Percentiles rank a stretch among this genome's conserved stretches.
These are phyloP conservation scores for Daboia siamensis DNA, from an alignment of 2,113 vertebrate genomes.

Conservation along the genomic window DNA sequence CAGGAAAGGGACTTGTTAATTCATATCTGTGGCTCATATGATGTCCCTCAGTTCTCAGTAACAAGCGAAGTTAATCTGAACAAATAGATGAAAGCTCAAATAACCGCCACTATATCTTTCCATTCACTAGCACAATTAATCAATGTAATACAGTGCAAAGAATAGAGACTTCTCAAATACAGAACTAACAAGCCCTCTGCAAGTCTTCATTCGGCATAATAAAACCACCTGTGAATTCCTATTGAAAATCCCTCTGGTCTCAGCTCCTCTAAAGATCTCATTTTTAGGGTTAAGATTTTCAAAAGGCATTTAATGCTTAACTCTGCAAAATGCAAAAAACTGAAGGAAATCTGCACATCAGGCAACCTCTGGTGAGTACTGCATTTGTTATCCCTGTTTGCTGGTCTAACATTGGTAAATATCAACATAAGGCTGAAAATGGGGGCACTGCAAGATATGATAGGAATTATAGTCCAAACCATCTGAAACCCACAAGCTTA, in stretches of 20 bases:
- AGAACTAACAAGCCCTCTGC: not conserved
- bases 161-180: not conserved
- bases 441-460: not conserved
- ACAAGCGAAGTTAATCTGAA: not conserved
- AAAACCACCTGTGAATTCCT: not conserved
- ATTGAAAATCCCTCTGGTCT: not conserved
- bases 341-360: not conserved
- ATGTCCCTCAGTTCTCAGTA: not conserved
- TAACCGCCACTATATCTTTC: not conserved
- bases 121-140: not conserved
- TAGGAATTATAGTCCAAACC: not conserved
- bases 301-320: not conserved
- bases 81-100: not conserved
- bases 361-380: not conserved
- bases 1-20: slow-evolving; percentile 20
- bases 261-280: not conserved
- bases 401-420: not conserved
- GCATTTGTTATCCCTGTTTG: not conserved
- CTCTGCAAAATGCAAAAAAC: not conserved
- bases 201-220: not conserved
- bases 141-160: not conserved
- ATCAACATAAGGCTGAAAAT: not conserved
- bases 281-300: not conserved
- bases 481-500: not conserved
- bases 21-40: not conserved